Evolutionary conservation across 1,140 invertebrate genomes (phyloP).

Genomic region (Anastrepha ludens): DNA sequence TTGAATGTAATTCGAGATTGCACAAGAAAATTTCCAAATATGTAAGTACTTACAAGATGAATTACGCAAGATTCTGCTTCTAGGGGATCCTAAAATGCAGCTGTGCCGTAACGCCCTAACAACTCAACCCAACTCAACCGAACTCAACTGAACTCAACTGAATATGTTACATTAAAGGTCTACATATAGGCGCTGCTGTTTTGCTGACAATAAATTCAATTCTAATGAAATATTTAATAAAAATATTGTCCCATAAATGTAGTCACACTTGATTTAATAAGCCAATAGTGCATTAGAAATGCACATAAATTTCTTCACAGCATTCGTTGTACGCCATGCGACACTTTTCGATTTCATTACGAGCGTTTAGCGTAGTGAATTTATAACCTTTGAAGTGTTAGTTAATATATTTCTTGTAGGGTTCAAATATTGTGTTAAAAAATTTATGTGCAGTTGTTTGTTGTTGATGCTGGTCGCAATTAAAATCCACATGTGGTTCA

Average conservation of each 20-base stretch:
- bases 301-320: conserved; percentile 14
- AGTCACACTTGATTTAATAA: conserved; percentile 42
- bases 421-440: background rate
- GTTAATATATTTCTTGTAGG: background rate
- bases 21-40: background rate
- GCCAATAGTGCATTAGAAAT: conserved; percentile 27
- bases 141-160: no score
- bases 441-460: background rate
- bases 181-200: background rate
- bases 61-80: background rate
- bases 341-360: background rate
- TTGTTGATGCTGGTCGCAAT: background rate
- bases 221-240: conserved; percentile 5
- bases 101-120: background rate
- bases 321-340: background rate
- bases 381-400: background rate
- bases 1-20: background rate
- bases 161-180: background rate
- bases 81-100: background rate
- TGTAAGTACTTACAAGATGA: background rate
- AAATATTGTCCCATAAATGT: conserved; percentile 27
- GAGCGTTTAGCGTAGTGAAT: background rate
- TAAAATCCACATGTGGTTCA: background rate
- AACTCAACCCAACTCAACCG: background rate
- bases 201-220: background rate